Evolutionary conservation across 2,888 invertebrate genomes (phyloP).

Genomic region (Sepiola atlantica): DNA sequence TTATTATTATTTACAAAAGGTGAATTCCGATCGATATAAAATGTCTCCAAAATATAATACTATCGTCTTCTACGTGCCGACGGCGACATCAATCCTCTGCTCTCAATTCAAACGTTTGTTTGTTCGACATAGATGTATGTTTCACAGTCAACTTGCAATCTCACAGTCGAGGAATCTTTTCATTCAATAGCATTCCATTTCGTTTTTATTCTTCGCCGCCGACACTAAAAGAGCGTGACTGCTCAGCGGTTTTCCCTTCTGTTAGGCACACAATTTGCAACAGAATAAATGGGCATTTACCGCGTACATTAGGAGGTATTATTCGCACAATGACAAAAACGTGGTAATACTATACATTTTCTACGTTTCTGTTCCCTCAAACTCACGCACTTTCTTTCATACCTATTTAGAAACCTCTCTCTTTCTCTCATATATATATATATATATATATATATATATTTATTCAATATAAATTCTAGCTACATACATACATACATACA

Average conservation of each 20-base stretch:
- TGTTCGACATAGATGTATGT: not conserved
- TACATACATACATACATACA: no score
- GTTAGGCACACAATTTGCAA: not conserved
- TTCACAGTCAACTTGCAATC: not conserved
- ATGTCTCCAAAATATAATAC: not conserved
- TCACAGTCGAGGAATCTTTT: not conserved
- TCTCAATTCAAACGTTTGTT: not conserved
- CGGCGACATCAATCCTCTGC: not conserved
- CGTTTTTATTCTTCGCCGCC: not conserved
- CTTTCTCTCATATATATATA: no score
- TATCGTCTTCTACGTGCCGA: not conserved
- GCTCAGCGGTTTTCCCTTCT: not conserved
- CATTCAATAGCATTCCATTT: constrained; percentile 14
- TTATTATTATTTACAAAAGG: no score
- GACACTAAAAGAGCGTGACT: not conserved
- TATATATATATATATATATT: no score
- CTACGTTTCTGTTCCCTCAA: not conserved
- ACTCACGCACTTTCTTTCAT: no score
- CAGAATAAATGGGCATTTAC: not conserved
- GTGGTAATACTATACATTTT: not conserved
- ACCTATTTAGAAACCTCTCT: no score
- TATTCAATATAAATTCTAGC: no score
- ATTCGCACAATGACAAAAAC: not conserved
- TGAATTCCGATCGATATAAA: not conserved
- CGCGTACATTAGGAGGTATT: not conserved